A percentile compares a stretch with the other conserved stretches of the same genome.
phyloP scores from a whole-genome alignment of 2,797 vertebrate genomes.

The Argentina silus region DNA sequence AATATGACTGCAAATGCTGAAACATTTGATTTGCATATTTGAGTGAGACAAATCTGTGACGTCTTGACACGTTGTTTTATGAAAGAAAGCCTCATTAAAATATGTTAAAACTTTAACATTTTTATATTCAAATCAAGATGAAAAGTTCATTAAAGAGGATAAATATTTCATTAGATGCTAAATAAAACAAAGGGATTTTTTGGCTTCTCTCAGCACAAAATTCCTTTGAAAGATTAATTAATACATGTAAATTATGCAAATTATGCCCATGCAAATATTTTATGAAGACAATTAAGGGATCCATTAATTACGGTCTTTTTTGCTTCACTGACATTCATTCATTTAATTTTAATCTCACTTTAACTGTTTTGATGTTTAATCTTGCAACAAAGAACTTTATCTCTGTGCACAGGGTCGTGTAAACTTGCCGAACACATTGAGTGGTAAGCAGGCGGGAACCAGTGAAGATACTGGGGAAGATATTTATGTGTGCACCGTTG shows the following conservation, averaged over 20 bases:
- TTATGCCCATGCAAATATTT: conserved; percentile 99
- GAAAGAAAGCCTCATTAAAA: conserved; percentile 84
- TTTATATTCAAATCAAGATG: conserved; percentile 99
- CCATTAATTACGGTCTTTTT: conserved; percentile 99
- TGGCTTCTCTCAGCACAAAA: conserved; percentile 99
- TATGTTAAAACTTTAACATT: conserved; percentile 94
- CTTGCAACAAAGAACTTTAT: conserved; percentile 99
- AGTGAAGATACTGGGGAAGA: conserved; percentile 82
- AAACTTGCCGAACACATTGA: conserved; percentile 93
- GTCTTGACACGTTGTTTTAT: conserved; percentile 67
- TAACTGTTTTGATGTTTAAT: conserved; percentile 99
- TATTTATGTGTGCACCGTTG: conserved; percentile 68
- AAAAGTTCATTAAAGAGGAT: conserved; percentile 99
- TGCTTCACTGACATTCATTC: conserved; percentile 99
- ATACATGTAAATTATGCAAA: conserved; percentile 99
- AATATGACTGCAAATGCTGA: conserved; percentile 49
- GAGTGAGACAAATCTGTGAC: conserved; percentile 46
- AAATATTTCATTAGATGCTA: conserved; percentile 99
- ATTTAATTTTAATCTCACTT: conserved; percentile 99
- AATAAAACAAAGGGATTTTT: conserved; percentile 99
- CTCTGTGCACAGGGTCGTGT: conserved; percentile 93
- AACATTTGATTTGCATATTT: conserved; percentile 58
- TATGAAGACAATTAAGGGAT: conserved; percentile 99
- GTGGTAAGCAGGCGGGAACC: conserved; percentile 83
- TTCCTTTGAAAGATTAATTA: conserved; percentile 99